Evolutionary conservation across 2,113 vertebrate genomes (phyloP), one percentile per base, ranked within the genome.

Genomic region (Pelobates fuscus): DNA sequence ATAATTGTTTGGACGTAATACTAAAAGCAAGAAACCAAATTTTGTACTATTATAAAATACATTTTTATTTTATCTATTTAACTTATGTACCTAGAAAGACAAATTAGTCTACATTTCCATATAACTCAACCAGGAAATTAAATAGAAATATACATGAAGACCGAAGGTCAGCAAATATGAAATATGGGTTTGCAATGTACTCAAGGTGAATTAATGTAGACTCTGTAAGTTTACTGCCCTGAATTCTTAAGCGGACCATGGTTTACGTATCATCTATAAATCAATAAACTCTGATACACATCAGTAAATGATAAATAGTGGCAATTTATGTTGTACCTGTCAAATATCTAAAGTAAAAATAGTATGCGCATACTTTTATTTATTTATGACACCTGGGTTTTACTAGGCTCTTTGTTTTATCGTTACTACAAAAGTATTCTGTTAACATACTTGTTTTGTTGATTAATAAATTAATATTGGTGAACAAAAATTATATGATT

Each of bases 201-300:
- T 29, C 69, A 71, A 71, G 69, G 69, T 61, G 44, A 49, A 49
- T 49, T 61, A 71, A 61, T 24, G 26, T 26, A 26, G 25, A 60
- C 68, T 44, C 26, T 17, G 23, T 43, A 37, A 23, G 11, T 11
- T 44, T 18, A 29, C 15, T 61, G 54, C n/a, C 57, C 59, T 41
- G 67, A 58, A 58, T 70, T n/a, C 32, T 20, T 44, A 43, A 71
- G 26, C 49, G 44, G 69, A 52, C 25, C 17, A 32, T 62, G 60
- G 60, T 25, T 44, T 62, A 49, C 30, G 11, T 43, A 61, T 61
- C 41, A 71, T 49, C 29, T 46, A 49, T 62, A 49, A 30, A 63
- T 49, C 23, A 20, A 49, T 61, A 61, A 41, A 25, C 23, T 2
- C 15, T 58, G 29, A 70, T 59, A 70, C n/a, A 60, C 55, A 59